A percentile compares a stretch with the other conserved stretches of the same genome.
Evolutionary conservation across 2,797 vertebrate genomes (phyloP).

Genomic region (Poecile montanus): DNA sequence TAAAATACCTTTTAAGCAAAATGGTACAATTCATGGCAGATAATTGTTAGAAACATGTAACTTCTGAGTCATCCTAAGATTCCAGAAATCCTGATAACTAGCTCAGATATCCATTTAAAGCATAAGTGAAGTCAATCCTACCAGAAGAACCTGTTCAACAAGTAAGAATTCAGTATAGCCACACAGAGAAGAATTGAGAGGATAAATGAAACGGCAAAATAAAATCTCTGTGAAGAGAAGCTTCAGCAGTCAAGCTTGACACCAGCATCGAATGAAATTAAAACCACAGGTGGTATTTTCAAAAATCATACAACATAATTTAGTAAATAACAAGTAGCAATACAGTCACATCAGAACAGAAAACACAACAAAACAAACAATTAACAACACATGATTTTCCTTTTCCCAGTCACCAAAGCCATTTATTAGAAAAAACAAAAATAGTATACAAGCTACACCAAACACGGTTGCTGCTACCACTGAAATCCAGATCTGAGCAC

Average conservation of each 20-base stretch:
- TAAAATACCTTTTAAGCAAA: slow-evolving; percentile 2
- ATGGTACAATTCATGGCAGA: background rate
- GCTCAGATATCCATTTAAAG: background rate
- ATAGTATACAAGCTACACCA: background rate
- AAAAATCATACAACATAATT: background rate
- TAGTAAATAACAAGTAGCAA: background rate
- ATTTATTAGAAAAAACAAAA: background rate
- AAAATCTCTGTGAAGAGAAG: background rate
- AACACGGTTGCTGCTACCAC: background rate
- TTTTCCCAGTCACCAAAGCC: background rate
- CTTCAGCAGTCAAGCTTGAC: background rate
- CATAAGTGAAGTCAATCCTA: background rate
- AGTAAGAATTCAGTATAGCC: background rate
- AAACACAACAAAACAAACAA: background rate
- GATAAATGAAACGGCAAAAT: background rate
- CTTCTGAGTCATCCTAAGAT: background rate
- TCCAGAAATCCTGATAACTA: slow-evolving; percentile 2
- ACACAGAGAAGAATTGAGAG: background rate
- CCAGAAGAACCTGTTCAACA: background rate
- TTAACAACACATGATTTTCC: background rate
- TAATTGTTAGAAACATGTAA: background rate
- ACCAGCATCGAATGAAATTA: background rate
- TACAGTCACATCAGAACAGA: background rate
- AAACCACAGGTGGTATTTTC: background rate
- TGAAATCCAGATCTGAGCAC: background rate